These are phyloP conservation scores for Acleris cristana DNA, from an alignment of 2,888 invertebrate genomes.

Conservation along the genomic window DNA sequence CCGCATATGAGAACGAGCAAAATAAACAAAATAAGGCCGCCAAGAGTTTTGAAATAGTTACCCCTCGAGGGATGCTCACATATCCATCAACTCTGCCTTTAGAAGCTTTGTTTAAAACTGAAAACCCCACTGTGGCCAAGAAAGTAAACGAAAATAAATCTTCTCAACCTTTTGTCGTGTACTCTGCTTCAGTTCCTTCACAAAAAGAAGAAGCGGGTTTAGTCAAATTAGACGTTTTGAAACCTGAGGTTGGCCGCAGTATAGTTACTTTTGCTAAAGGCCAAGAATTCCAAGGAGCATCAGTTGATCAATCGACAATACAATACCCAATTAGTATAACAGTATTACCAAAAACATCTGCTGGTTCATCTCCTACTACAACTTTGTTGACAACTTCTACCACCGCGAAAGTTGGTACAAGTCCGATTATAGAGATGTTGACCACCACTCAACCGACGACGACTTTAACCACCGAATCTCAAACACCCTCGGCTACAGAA, in stretches of 20 bases:
- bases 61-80: slow-evolving; percentile 65
- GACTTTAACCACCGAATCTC: slow-evolving; percentile 41
- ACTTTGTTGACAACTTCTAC: slow-evolving; percentile 43
- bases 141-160: slow-evolving; percentile 53
- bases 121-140: slow-evolving; percentile 66
- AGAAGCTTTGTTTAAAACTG: slow-evolving; percentile 86
- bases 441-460: slow-evolving; percentile 48
- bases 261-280: slow-evolving; percentile 73
- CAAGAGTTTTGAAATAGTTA: slow-evolving; percentile 68
- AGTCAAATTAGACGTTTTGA: slow-evolving; percentile 62
- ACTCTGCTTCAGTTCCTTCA: slow-evolving; percentile 68
- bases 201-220: slow-evolving; percentile 64
- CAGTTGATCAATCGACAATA: slow-evolving; percentile 54
- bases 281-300: slow-evolving; percentile 67
- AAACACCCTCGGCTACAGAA: slow-evolving; percentile 44
- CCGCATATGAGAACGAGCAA: slow-evolving; percentile 75
- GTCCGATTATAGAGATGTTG: slow-evolving; percentile 52
- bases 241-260: slow-evolving; percentile 64
- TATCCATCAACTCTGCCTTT: slow-evolving; percentile 87
- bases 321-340: slow-evolving; percentile 63
- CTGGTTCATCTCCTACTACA: slow-evolving; percentile 48
- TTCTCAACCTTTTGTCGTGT: slow-evolving; percentile 75
- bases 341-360: slow-evolving; percentile 48
- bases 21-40: slow-evolving; percentile 54
- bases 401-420: slow-evolving; percentile 46